Base-by-base conservation (phyloP, 2,888 invertebrate genomes). In the Pterostichus madidus region DNA sequence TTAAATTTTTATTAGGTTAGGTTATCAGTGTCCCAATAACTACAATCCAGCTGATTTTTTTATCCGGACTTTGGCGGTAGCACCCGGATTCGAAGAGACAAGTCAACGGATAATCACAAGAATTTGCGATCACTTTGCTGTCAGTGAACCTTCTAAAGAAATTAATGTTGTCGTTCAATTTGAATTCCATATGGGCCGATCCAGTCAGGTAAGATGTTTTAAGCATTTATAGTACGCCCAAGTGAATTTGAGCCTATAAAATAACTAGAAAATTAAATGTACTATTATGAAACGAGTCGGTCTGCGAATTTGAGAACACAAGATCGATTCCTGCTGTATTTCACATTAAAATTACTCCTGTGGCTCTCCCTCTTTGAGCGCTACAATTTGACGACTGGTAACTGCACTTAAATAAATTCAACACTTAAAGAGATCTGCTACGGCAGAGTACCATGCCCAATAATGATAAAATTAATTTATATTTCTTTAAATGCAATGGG, bases 31-130 rank as follows among this genome's bases (percentile, higher is more conserved):
- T 86, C 97, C 97, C 0, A 90, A 92, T 46, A 95, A 95, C 76
- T 97, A 95, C 91, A 98, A 97, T 89, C 97, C 97, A 0, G 97
- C 98, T 0, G 98, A 98, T 88, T 97, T 95, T 90, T 94, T 96
- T 87, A 96, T 98, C 85, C 94, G 95, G 86, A 95, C 95, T 0
- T 89, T 98, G 85, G 97, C 98, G 0, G 91, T 95, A 0, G 93
- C 94, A 24, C 96, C 96, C 0, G 96, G 95, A 4, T 93, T 93
- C 0, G 96, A 97, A 88, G 92, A 93, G 10, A 93, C 93, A 0
- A 95, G 95, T 6, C 92, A 93, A 82, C 92, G 93, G 84, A 93
- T 94, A 0, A 93, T 95, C 17, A 93, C 94, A 87, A 93, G 92
- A 87, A 92, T 97, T 83, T 96, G 96, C 87, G 95, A 96, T 87